These are phyloP conservation scores for Hippocampus abdominalis DNA, from an alignment of 2,113 vertebrate species.

Conservation along the genomic window DNA sequence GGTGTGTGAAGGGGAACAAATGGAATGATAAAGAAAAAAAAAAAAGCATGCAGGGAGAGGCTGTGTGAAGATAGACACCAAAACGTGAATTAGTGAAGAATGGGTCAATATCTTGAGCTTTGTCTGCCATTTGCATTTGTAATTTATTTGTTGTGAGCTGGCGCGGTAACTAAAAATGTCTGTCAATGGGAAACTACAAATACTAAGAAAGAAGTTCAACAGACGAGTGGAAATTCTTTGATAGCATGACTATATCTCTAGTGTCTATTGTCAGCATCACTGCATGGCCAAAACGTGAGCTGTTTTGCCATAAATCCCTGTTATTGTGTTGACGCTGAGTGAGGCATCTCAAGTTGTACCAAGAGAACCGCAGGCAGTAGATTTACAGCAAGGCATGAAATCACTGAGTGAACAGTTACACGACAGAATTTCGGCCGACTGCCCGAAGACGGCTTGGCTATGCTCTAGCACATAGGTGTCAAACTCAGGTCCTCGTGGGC, in stretches of 20 bases:
- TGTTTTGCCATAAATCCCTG: neutral
- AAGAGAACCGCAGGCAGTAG: neutral
- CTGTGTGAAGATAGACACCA: neutral
- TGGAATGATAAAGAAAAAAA: neutral
- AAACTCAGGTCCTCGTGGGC: no score
- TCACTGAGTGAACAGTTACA: neutral
- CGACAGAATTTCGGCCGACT: no score
- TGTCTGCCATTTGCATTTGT: neutral
- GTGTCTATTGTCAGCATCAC: neutral
- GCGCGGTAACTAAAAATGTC: neutral
- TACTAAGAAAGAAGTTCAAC: neutral
- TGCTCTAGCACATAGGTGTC: no score
- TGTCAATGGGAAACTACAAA: neutral
- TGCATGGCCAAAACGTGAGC: neutral
- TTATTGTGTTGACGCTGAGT: neutral
- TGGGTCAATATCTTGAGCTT: neutral
- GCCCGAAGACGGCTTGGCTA: no score
- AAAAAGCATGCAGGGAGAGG: slow-evolving; percentile 1
- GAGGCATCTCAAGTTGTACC: neutral
- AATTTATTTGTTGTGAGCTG: neutral
- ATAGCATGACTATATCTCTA: neutral
- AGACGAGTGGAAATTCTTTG: neutral
- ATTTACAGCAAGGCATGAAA: neutral
- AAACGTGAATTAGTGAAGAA: neutral
- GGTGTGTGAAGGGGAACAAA: slow-evolving; percentile 1